Percentiles rank a stretch among this genome's conserved stretches.
phyloP scores from a whole-genome alignment of 2,888 invertebrate genomes.

The Ecliptopera silaceata region DNA sequence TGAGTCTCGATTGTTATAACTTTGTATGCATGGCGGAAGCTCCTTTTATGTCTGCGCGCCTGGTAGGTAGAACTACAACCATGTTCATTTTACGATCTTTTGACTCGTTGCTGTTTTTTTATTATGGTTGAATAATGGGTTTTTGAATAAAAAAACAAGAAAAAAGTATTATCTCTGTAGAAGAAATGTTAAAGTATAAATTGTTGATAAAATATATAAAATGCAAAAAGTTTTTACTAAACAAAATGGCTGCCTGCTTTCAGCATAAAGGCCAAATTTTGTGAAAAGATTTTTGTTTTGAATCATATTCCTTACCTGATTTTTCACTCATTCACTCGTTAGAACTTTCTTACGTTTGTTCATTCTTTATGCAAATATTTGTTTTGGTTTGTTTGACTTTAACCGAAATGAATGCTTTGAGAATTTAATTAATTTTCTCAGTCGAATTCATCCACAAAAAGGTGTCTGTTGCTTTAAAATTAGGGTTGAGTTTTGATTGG shows the following conservation, averaged over 20 bases:
- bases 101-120: slow-evolving; percentile 40
- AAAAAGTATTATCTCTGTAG: too few relatives aligned
- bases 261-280: too few relatives aligned
- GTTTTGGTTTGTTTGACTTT: slow-evolving; percentile 30
- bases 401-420: slow-evolving; percentile 24
- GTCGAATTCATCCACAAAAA: slow-evolving; percentile 22
- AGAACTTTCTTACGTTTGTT: slow-evolving; percentile 33
- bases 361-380: slow-evolving; percentile 37
- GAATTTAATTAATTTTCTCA: slow-evolving; percentile 30
- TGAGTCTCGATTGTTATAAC: slow-evolving; percentile 69
- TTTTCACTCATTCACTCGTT: slow-evolving; percentile 32
- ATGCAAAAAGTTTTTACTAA: too few relatives aligned
- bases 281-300: background rate
- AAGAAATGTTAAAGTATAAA: too few relatives aligned
- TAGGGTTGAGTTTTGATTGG: slow-evolving; percentile 14
- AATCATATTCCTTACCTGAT: slow-evolving; percentile 5
- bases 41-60: slow-evolving; percentile 59
- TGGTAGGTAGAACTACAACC: slow-evolving; percentile 46
- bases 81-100: slow-evolving; percentile 45
- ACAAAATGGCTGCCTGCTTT: too few relatives aligned
- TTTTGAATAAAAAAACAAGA: background rate
- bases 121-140: slow-evolving; percentile 8
- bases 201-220: too few relatives aligned
- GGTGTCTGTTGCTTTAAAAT: slow-evolving; percentile 16
- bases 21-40: slow-evolving; percentile 72